phyloP scores from a whole-genome alignment of 2,797 vertebrate genomes.

The Myripristis murdjan region DNA sequence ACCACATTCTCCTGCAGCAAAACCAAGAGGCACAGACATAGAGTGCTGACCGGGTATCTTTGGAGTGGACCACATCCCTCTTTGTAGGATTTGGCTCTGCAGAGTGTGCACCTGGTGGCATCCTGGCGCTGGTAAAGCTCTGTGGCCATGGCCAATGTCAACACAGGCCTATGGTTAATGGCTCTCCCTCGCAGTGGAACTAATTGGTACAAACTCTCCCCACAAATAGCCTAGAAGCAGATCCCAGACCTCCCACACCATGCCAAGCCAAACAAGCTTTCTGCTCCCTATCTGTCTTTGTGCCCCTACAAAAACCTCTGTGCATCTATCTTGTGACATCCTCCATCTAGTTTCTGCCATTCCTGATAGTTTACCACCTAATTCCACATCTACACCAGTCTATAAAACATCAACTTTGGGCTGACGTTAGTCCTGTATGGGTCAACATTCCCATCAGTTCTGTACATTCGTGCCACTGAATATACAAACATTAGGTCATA shows the following conservation, averaged over 20 bases:
- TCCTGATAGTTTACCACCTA: constrained; percentile 16
- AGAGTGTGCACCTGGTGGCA: constrained; percentile 74
- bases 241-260: constrained; percentile 76
- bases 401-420: neutral
- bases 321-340: constrained; percentile 51
- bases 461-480: constrained; percentile 6
- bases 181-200: constrained; percentile 69
- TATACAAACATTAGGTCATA: constrained; percentile 9
- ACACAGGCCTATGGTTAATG: constrained; percentile 74
- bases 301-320: constrained; percentile 53
- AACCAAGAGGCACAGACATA: constrained; percentile 44
- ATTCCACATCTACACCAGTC: neutral
- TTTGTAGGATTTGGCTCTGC: constrained; percentile 56
- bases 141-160: constrained; percentile 76
- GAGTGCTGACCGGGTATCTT: constrained; percentile 41
- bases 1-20: constrained; percentile 47
- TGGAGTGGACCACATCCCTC: constrained; percentile 46
- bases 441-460: constrained; percentile 1
- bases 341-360: constrained; percentile 27
- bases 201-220: constrained; percentile 81
- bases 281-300: constrained; percentile 56
- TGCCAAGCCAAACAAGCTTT: constrained; percentile 84
- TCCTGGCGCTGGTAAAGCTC: constrained; percentile 71
- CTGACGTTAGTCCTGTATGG: neutral
- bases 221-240: constrained; percentile 56